Evolutionary conservation across 2,113 vertebrate genomes (phyloP).

Genomic region (Terrapene triunguis): DNA sequence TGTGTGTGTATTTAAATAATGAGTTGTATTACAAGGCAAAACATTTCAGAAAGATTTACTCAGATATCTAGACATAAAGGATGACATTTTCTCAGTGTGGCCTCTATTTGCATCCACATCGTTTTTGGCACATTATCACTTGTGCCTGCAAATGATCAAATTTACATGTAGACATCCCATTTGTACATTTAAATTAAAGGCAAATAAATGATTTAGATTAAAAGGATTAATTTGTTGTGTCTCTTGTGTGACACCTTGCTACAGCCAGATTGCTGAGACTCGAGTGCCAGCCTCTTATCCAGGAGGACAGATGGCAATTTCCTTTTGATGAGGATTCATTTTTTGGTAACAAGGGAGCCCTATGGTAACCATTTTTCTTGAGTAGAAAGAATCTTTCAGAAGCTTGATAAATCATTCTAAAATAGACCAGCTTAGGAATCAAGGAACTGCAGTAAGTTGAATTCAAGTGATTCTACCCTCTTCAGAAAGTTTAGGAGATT

Average conservation of each 20-base stretch:
- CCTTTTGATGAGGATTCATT: slow-evolving; percentile 51
- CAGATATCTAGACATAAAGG: background rate
- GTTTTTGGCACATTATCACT: background rate
- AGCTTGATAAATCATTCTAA: slow-evolving; percentile 61
- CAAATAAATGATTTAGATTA: slow-evolving; percentile 58
- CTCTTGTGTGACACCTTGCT: slow-evolving; percentile 28
- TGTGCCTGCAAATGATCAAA: slow-evolving; percentile 25
- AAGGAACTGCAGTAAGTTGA: slow-evolving; percentile 42
- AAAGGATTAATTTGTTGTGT: slow-evolving; percentile 54
- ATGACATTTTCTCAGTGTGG: background rate
- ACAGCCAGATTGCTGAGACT: slow-evolving; percentile 6
- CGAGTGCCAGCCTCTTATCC: slow-evolving; percentile 50
- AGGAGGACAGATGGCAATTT: slow-evolving; percentile 65
- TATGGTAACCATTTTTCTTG: slow-evolving; percentile 65
- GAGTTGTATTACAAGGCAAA: background rate
- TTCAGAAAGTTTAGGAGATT: slow-evolving; percentile 17
- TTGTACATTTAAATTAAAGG: slow-evolving; percentile 51
- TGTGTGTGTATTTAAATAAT: background rate
- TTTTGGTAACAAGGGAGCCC: slow-evolving; percentile 53
- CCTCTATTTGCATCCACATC: slow-evolving; percentile 13
- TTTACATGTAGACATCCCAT: slow-evolving; percentile 10
- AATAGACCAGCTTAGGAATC: slow-evolving; percentile 44
- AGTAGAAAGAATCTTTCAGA: slow-evolving; percentile 56
- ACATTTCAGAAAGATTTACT: slow-evolving; percentile 21
- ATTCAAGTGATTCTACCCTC: background rate